Conservation (phyloP, 2,113 vertebrate species). For the Lucifuga dentata region DNA sequence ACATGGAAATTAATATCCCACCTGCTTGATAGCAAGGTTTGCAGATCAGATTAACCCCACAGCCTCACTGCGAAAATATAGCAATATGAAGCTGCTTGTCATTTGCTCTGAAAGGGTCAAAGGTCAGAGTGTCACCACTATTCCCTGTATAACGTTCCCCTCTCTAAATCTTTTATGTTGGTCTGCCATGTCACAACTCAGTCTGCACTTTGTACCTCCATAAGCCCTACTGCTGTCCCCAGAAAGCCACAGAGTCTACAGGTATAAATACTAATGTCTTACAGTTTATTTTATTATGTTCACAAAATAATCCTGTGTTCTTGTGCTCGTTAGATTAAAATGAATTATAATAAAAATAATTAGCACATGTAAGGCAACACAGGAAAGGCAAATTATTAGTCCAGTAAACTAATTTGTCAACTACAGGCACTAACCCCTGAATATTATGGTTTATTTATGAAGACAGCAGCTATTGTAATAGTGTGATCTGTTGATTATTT, state of each 20-base stretch:
- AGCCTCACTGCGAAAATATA: conserved; percentile 21
- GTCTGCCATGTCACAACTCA: background rate
- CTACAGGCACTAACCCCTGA: too few relatives aligned
- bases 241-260: background rate
- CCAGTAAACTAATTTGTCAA: too few relatives aligned
- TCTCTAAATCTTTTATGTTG: background rate
- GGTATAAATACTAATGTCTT: background rate
- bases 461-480: too few relatives aligned
- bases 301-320: background rate
- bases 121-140: background rate
- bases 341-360: too few relatives aligned
- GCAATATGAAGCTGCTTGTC: background rate
- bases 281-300: background rate
- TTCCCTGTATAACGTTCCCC: background rate
- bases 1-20: conserved; percentile 55
- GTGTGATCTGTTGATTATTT: too few relatives aligned
- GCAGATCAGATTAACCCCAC: conserved; percentile 29
- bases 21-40: conserved; percentile 24
- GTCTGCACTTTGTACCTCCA: background rate
- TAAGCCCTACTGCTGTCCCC: background rate
- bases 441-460: too few relatives aligned
- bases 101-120: conserved; percentile 6
- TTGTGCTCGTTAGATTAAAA: too few relatives aligned
- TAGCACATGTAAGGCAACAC: too few relatives aligned
- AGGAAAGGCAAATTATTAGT: too few relatives aligned